phyloP scores from a whole-genome alignment of 2,797 vertebrate species.

The Enteromius anoplus region DNA sequence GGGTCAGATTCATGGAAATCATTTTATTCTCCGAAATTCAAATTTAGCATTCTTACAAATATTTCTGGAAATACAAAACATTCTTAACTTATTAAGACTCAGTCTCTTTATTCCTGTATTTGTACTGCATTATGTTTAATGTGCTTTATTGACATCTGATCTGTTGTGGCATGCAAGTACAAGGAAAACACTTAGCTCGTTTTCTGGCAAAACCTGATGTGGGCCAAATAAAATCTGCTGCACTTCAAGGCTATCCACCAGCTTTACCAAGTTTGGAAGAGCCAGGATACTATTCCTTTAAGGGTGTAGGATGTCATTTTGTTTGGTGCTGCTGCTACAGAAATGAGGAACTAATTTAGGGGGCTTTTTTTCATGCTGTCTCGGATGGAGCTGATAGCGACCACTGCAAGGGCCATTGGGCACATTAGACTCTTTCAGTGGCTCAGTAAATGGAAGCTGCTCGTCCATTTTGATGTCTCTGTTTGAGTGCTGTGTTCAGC shows the following conservation, averaged over 20 bases:
- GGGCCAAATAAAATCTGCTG: neutral
- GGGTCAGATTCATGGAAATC: neutral
- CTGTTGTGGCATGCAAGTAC: slow-evolving; percentile 2
- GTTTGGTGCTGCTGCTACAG: neutral
- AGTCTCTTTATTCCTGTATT: neutral
- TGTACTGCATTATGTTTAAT: neutral
- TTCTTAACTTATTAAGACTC: neutral
- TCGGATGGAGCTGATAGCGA: slow-evolving; percentile 52
- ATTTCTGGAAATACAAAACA: neutral
- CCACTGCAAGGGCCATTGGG: slow-evolving; percentile 48
- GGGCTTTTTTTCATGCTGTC: neutral
- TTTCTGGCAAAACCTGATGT: neutral
- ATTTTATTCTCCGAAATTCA: too few species aligned
- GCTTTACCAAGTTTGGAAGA: too few species aligned
- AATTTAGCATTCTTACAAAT: neutral
- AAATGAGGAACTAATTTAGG: slow-evolving; percentile 1
- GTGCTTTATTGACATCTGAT: neutral
- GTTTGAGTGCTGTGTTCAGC: slow-evolving; percentile 27
- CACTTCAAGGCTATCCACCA: neutral
- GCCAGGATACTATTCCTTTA: too few species aligned
- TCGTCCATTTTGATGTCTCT: slow-evolving; percentile 38
- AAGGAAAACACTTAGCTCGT: slow-evolving; percentile 2
- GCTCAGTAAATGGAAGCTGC: slow-evolving; percentile 51
- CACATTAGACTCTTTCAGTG: slow-evolving; percentile 44
- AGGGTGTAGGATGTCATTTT: neutral